Evolutionary conservation across 2,113 vertebrate genomes (phyloP), one percentile per base, ranked within the genome.

Genomic region (Sminthopsis crassicaudata): DNA sequence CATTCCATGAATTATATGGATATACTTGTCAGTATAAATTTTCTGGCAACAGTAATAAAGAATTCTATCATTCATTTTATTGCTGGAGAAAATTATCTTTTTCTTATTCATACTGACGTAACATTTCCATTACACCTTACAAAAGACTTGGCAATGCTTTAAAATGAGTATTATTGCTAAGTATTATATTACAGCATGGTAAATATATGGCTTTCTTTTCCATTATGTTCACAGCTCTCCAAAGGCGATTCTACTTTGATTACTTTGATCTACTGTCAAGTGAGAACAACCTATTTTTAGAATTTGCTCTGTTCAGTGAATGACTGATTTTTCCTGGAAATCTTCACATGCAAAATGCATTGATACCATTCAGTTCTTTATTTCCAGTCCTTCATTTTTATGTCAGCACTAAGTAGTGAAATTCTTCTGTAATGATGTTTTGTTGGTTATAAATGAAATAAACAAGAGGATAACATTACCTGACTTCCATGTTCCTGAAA

Each of bases 141-240:
- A 89, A 98, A 97, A 98, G 96, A 95, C 67, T 97, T 97, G 94
- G 96, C 93, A 98, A 89, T 98, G 96, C 90, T 98, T 98, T 97
- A 98, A 95, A 98, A 96, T 96, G 93, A 98, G 76, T 97, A 27
- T 97, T 98, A 98, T 98, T 98, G 97, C 76, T 97, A 97, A 98
- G 95, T 92, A 97, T 98, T 98, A 95, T 96, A 95, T 98, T 98
- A 97, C 91, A 96, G 60, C 54, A 95, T 51, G 90, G 96, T 96
- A 98, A 98, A 98, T 96, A 97, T 91, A 97, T 98, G 95, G 92
- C 95, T 97, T 98, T 96, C 36, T 96, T 97, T 97, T 92, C 42
- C 54, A 94, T 97, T 97, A 95, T 93, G 89, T 93, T 97, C 95
- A 96, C 48, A 90, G 76, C 16, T 96, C 88, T 97, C 90, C 76